phyloP scores from a whole-genome alignment of 2,888 invertebrate genomes.

The Atrina japonica region DNA sequence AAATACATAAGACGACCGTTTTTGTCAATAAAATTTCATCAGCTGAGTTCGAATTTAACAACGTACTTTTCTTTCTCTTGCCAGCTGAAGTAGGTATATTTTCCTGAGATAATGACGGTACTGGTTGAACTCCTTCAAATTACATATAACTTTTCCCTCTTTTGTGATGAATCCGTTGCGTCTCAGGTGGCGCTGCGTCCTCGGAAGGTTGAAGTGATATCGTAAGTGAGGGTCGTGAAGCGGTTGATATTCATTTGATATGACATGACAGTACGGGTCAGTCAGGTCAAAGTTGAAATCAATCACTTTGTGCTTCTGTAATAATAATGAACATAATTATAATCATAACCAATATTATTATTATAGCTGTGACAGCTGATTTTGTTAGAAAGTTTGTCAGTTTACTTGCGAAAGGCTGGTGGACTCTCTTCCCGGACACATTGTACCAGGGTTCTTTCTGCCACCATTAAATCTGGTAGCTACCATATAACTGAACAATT shows the following conservation, averaged over 20 bases:
- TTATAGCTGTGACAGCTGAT: neutral
- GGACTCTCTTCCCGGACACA: too few relatives aligned
- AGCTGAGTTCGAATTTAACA: too few relatives aligned
- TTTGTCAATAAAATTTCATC: too few relatives aligned
- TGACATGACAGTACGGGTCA: slow-evolving; percentile 66
- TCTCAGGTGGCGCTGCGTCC: slow-evolving; percentile 59
- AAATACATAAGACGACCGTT: too few relatives aligned
- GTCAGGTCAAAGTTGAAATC: slow-evolving; percentile 71
- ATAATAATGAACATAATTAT: slow-evolving; percentile 12
- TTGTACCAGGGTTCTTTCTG: too few relatives aligned
- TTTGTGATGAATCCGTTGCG: slow-evolving; percentile 83
- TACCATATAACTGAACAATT: too few relatives aligned
- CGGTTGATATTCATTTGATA: slow-evolving; percentile 68
- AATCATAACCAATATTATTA: too few relatives aligned
- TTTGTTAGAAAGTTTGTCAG: too few relatives aligned
- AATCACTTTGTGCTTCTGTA: slow-evolving; percentile 60
- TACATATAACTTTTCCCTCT: slow-evolving; percentile 85
- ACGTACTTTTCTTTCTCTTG: slow-evolving; percentile 49
- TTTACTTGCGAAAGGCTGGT: too few relatives aligned
- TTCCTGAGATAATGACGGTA: slow-evolving; percentile 84
- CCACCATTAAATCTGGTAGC: too few relatives aligned
- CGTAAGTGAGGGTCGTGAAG: slow-evolving; percentile 75
- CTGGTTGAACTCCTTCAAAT: slow-evolving; percentile 85
- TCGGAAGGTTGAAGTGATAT: slow-evolving; percentile 55
- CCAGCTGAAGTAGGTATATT: slow-evolving; percentile 61